These are phyloP conservation scores for Diploptera punctata DNA, from an alignment of 2,888 invertebrate species.

Conservation along the genomic window DNA sequence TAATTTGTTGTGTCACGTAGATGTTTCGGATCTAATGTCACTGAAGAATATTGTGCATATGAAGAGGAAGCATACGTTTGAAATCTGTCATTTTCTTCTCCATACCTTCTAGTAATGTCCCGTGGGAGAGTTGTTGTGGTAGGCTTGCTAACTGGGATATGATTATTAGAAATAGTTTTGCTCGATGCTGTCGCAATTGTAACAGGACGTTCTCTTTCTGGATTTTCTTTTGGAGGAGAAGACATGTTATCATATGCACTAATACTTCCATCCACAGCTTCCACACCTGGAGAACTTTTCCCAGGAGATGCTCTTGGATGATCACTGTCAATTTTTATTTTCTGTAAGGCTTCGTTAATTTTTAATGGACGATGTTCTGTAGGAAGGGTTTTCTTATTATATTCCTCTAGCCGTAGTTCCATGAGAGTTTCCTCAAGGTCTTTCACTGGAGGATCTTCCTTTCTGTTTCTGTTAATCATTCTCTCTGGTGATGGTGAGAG, in stretches of 20 bases:
- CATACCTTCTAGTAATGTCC: slow-evolving; percentile 29
- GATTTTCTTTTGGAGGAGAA: slow-evolving; percentile 38
- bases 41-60: slow-evolving; percentile 29
- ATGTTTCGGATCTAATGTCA: slow-evolving; percentile 36
- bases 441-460: slow-evolving; percentile 51
- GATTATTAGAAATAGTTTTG: slow-evolving; percentile 18
- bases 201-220: slow-evolving; percentile 17
- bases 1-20: too few relatives aligned
- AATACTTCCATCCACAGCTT: slow-evolving; percentile 30
- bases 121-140: slow-evolving; percentile 37
- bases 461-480: neutral
- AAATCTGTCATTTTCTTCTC: slow-evolving; percentile 5
- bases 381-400: slow-evolving; percentile 26
- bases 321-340: slow-evolving; percentile 49
- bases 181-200: slow-evolving; percentile 12
- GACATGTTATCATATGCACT: slow-evolving; percentile 43
- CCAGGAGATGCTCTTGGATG: neutral
- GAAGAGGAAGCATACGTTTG: neutral
- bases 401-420: slow-evolving; percentile 59
- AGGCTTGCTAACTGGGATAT: slow-evolving; percentile 8
- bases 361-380: slow-evolving; percentile 54
- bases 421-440: slow-evolving; percentile 65
- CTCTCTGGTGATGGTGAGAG: slow-evolving; percentile 29
- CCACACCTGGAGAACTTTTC: neutral
- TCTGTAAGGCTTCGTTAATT: slow-evolving; percentile 60